Conservation (phyloP, 1,140 invertebrate species). For the Rhizoglyphus robini region DNA sequence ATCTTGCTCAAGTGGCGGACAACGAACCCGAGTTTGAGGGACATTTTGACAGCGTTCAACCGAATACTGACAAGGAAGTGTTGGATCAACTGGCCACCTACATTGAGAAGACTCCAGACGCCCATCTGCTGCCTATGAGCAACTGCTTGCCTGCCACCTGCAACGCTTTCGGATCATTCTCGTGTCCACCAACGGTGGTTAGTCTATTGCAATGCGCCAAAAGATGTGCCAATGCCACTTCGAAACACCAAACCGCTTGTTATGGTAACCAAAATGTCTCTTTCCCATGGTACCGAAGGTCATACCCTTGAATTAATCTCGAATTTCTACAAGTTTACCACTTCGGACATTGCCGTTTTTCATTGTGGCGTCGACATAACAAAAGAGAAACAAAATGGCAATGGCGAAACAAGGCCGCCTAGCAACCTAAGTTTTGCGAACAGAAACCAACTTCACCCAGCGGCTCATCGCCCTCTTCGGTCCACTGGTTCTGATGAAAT, state of each 20-base stretch:
- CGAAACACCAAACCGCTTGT: not conserved
- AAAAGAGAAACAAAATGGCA: not conserved
- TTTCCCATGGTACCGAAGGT: not conserved
- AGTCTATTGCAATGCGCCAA: too few species aligned
- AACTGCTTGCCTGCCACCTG: too few species aligned
- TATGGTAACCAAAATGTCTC: not conserved
- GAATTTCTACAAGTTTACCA: not conserved
- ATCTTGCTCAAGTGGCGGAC: too few species aligned
- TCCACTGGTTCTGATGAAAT: not conserved
- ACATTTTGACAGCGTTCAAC: too few species aligned
- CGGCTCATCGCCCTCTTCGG: not conserved
- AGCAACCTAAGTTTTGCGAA: not conserved
- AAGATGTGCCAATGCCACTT: not conserved
- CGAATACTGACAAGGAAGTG: too few species aligned
- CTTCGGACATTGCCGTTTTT: not conserved
- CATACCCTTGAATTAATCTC: not conserved
- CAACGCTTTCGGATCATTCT: too few species aligned
- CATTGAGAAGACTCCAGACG: too few species aligned
- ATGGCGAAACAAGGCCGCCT: too few species aligned
- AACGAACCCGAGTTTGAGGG: too few species aligned
- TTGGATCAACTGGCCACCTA: too few species aligned
- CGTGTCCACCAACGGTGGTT: too few species aligned
- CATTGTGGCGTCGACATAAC: not conserved
- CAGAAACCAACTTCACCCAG: not conserved
- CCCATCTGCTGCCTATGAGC: too few species aligned